Evolutionary conservation across 1,140 invertebrate genomes (phyloP).

Genomic region (Drosophila sp.): DNA sequence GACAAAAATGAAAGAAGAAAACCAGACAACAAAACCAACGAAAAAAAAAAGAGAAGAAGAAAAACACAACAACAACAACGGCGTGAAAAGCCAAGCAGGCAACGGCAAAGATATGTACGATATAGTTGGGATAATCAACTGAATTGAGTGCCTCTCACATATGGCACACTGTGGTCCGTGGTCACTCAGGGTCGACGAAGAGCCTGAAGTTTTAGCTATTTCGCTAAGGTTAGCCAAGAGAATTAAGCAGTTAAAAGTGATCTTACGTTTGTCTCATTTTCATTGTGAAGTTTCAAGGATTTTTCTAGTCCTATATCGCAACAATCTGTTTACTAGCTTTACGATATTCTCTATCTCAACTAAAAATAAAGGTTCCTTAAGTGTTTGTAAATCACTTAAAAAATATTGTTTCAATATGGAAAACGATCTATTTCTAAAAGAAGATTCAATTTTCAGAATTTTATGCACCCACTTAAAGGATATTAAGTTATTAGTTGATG

Average conservation of each 20-base stretch:
- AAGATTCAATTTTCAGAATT: too few relatives aligned
- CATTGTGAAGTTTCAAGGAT: too few relatives aligned
- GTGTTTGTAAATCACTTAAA: too few relatives aligned
- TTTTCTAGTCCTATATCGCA: too few relatives aligned
- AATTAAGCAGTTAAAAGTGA: background rate
- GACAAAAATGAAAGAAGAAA: constrained; percentile 36
- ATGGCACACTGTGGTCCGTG: constrained; percentile 19
- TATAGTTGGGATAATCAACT: constrained; percentile 36
- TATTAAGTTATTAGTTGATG: too few relatives aligned
- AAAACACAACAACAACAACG: constrained; percentile 24
- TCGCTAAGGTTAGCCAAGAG: constrained; percentile 35
- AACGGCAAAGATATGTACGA: constrained; percentile 35
- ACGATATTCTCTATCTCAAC: too few relatives aligned
- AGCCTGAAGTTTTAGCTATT: constrained; percentile 43
- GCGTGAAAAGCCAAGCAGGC: constrained; percentile 31
- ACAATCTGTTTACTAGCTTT: too few relatives aligned
- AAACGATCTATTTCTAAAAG: too few relatives aligned
- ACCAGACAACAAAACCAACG: constrained; percentile 15
- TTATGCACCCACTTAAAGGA: too few relatives aligned
- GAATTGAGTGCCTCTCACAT: constrained; percentile 49
- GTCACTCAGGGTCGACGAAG: constrained; percentile 8
- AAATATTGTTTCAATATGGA: too few relatives aligned
- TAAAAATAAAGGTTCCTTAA: too few relatives aligned
- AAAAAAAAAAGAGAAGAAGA: constrained; percentile 6
- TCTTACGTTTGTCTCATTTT: too few relatives aligned